Base-by-base conservation (phyloP, 2,888 invertebrate genomes). In the Epinotia nisella region DNA sequence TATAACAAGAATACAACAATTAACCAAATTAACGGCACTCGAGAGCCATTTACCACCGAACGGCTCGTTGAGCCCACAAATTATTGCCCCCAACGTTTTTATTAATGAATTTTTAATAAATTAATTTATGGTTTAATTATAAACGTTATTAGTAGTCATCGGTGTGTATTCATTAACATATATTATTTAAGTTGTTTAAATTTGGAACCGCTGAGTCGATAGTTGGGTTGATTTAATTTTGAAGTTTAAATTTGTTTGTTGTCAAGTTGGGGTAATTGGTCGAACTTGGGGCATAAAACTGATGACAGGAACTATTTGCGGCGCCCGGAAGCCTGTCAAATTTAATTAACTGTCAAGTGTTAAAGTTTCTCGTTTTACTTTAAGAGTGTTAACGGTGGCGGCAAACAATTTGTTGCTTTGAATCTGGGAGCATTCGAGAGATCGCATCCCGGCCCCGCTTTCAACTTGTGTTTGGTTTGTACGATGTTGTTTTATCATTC, bases 41-140 rank as follows among this genome's bases (percentile, higher is more conserved):
- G 76, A 81, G 79, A 78, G 83, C 83, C 86, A 85, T 88, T 87
- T 83, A 82, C 83, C 80, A 75, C 72, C 80, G 56, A 79, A 81
- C 78, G 85, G 80, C 81, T 79, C 80, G 82, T 82, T 82, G 81
- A 78, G 67, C 74, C 76, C 75, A 80, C 83, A 76, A 83, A 83
- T 83, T 85, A 88, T 86, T 76, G 80, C 84, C 84, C 82, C 81
- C 80, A 79, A 75, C 75, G 77, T 82, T 83, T 83, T 79, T 83
- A 84, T 83, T 83, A 86, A 91, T 89, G 86, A 89, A 87, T 90
- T 87, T 91, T 91, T 89, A 89, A 90, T 87, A 87, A 90, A 91
- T 91, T 89, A 90, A 92, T 92, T 90, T 91, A 92, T 89, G 81
- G 82, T 84, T 85, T 87, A 84, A 91, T 91, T 91, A 88, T 66